Base-by-base conservation (phyloP, 2,888 invertebrate genomes). In the Parnassius apollo region DNA sequence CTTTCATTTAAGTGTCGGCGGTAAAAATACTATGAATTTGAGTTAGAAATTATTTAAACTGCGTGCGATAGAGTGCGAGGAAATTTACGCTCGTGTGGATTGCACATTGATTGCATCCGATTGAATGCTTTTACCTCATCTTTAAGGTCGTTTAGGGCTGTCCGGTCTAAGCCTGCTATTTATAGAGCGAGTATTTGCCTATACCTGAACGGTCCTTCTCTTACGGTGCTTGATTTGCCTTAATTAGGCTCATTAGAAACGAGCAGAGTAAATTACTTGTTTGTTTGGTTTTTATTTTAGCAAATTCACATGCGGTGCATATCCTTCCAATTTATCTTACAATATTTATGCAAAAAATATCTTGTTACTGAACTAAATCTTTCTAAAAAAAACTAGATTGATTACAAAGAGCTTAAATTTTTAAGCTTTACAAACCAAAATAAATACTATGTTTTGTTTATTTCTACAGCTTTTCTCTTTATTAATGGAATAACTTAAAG, bases 61-160 rank as follows among this genome's bases (percentile, higher is more conserved):
- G 35, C 9, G 18, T 42, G 46, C 42, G 54, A 46, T 57, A 53
- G 12, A 22, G 35, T 25, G 25, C 9, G 49, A 10, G 45, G 42
- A 53, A 61, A 44, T 61, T 65, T 51, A 61, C 58, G 65, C 61
- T 61, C 54, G 53, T 65, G 35, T 60, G 57, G 60, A 64, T 59
- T 66, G 82, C 78, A 84, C 84, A 89, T 86, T 81, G 86, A 88
- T 86, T 90, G 85, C 83, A 81, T 75, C 76, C 83, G 83, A 83
- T 82, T 80, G 81, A 87, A 70, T 80, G 87, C 77, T 75, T 83
- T 85, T 81, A 83, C 84, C 80, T 79, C 74, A 70, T 66, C 72
- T 69, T 63, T 80, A 81, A 85, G 86, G 85, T 85, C 88, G 80
- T 71, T 60, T 64, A 70, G 73, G 74, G 70, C 69, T 72, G 71